A percentile compares a stretch with the other conserved stretches of the same genome.
Conservation (phyloP, 2,113 vertebrate genomes). For the Deroptyus accipitrinus region DNA sequence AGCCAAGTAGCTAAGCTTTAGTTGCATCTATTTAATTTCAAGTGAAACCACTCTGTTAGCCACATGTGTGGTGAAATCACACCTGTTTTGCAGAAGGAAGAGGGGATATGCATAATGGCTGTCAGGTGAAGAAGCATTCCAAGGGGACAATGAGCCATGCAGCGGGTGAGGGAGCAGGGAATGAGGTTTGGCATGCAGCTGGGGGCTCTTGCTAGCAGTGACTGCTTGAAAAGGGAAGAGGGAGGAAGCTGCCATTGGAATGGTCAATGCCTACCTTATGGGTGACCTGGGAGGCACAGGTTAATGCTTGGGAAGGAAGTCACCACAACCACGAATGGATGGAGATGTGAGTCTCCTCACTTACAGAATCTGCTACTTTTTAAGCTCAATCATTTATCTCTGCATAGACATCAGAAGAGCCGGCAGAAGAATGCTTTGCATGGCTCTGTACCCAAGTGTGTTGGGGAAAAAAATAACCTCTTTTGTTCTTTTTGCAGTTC, state of each 20-base stretch:
- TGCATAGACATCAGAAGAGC: not conserved
- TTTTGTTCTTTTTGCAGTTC: not conserved
- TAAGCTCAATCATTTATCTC: not conserved
- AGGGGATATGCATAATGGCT: not conserved
- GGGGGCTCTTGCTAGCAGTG: not conserved
- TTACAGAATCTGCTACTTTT: not conserved
- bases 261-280: not conserved
- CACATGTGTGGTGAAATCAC: not conserved
- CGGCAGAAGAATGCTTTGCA: not conserved
- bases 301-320: not conserved
- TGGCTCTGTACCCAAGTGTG: not conserved
- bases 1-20: not conserved
- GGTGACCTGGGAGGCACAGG: not conserved
- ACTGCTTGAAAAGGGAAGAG: not conserved
- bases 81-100: not conserved
- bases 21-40: not conserved
- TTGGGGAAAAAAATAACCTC: not conserved
- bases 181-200: fast-evolving
- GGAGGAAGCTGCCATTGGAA: not conserved
- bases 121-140: not conserved
- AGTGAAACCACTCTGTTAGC: not conserved
- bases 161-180: not conserved
- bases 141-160: not conserved
- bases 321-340: not conserved
- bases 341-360: fast-evolving